phyloP scores from a whole-genome alignment of 1,140 invertebrate genomes.

The Cherax destructor region DNA sequence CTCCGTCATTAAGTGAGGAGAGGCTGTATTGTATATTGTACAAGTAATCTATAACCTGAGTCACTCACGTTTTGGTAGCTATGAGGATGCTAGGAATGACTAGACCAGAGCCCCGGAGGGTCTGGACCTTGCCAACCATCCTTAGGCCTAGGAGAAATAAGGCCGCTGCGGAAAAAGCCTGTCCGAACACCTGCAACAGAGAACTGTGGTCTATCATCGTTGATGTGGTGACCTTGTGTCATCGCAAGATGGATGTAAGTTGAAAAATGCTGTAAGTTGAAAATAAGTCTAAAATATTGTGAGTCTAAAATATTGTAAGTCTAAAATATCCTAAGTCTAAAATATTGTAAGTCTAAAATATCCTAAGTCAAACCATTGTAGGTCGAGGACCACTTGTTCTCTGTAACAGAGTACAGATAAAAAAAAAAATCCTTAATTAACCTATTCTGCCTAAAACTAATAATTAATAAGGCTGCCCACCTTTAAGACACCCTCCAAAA shows the following conservation, averaged over 20 bases:
- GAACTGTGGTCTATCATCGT: background rate
- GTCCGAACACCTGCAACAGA: conserved; percentile 83
- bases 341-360: too few species aligned
- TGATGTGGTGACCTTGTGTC: too few species aligned
- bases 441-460: background rate
- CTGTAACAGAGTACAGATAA: background rate
- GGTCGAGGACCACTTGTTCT: too few species aligned
- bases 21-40: too few species aligned
- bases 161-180: conserved; percentile 93
- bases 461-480: conserved; percentile 74
- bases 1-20: too few species aligned
- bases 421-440: background rate
- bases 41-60: too few species aligned
- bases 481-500: conserved; percentile 85
- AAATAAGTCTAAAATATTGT: too few species aligned
- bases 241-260: too few species aligned
- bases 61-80: conserved; percentile 88
- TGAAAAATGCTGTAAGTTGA: too few species aligned
- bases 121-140: conserved; percentile 93
- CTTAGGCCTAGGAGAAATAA: conserved; percentile 92
- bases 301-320: too few species aligned
- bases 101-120: conserved; percentile 84
- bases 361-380: too few species aligned
- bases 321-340: too few species aligned
- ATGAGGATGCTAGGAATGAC: conserved; percentile 91